Conservation (phyloP, 2,113 vertebrate genomes). For the Chlorocebus sabaeus region DNA sequence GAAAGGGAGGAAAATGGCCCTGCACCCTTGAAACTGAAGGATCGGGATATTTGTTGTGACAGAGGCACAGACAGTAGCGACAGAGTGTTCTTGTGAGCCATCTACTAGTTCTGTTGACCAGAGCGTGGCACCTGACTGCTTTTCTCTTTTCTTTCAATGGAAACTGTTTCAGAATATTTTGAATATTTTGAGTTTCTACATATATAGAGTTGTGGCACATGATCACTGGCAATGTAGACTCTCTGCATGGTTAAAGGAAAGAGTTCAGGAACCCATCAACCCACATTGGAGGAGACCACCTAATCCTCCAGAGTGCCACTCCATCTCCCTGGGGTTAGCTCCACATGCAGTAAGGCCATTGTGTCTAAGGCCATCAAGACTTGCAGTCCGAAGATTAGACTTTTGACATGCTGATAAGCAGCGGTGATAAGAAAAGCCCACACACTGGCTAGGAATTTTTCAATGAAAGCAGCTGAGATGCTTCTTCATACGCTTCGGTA, state of each 20-base stretch:
- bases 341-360: neutral
- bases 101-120: neutral
- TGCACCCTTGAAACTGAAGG: neutral
- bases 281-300: neutral
- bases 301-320: neutral
- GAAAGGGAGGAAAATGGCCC: neutral
- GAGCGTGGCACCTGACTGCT: accelerated
- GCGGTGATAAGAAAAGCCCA: neutral
- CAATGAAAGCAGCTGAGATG: neutral
- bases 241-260: neutral
- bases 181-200: neutral
- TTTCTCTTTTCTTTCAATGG: neutral
- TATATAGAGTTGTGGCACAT: too few relatives aligned
- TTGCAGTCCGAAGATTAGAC: neutral
- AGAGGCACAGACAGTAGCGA: neutral
- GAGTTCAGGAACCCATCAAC: neutral
- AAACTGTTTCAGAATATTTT: neutral
- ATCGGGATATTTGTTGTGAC: neutral
- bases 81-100: neutral
- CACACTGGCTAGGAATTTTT: neutral
- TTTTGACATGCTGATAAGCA: neutral
- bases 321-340: neutral
- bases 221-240: neutral
- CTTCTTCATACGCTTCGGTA: neutral
- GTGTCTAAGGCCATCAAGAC: neutral